Conservation (phyloP, 2,888 invertebrate genomes). For the Lepeophtheirus nordmannii region DNA sequence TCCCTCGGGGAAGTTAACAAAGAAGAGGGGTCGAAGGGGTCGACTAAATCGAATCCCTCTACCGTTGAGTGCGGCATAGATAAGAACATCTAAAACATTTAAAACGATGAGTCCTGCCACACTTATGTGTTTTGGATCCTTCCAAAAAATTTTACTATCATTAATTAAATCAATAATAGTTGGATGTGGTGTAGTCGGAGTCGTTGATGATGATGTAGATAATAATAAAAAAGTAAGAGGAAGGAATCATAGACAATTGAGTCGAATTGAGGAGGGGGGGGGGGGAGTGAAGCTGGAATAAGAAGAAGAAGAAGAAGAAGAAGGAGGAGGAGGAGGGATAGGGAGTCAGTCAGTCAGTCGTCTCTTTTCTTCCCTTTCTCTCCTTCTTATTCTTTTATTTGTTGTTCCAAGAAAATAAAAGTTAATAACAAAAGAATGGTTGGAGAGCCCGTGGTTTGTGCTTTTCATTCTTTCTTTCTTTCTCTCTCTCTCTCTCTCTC, state of each 20-base stretch:
- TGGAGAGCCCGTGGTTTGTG: no score
- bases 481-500: no score
- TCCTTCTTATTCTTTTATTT: no score
- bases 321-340: no score
- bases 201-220: background rate
- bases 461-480: no score
- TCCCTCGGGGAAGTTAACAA: conserved; percentile 33
- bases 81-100: conserved; percentile 29
- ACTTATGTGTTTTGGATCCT: conserved; percentile 35
- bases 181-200: no score
- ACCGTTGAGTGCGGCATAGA: conserved; percentile 25
- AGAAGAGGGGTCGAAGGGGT: conserved; percentile 35
- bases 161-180: conserved; percentile 30
- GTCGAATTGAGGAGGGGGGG: background rate
- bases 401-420: no score
- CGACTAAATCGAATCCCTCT: conserved; percentile 33
- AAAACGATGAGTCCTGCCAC: conserved; percentile 33
- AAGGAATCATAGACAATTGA: conserved; percentile 1
- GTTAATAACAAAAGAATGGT: no score
- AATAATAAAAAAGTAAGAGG: background rate
- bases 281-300: background rate
- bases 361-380: no score
- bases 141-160: conserved; percentile 32
- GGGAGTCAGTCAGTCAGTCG: no score
- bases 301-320: no score